Conservation (phyloP, 2,797 vertebrate genomes). For the Strix occidentalis region DNA sequence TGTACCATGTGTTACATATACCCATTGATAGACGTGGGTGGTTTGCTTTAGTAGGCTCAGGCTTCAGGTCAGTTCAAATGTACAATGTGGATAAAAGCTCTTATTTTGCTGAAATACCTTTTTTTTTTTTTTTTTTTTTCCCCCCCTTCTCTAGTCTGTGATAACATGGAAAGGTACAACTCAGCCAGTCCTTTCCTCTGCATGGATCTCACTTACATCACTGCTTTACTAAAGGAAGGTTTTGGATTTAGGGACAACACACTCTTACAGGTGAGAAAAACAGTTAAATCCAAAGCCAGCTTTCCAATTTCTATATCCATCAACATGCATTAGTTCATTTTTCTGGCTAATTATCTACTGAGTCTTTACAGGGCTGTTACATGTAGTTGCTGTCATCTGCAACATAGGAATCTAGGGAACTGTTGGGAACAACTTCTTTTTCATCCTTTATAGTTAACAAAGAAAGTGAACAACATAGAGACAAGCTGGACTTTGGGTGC, state of each 20-base stretch:
- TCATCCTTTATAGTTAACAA: constrained; percentile 83
- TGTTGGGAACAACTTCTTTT: neutral
- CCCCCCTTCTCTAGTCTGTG: constrained; percentile 83
- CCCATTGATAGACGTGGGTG: neutral
- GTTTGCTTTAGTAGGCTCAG: neutral
- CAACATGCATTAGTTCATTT: neutral
- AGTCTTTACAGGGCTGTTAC: neutral
- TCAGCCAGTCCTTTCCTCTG: constrained; percentile 94
- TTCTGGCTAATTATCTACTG: neutral
- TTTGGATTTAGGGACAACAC: constrained; percentile 95
- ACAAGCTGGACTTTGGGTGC: constrained; percentile 97
- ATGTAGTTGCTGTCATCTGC: neutral
- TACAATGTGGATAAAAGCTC: neutral
- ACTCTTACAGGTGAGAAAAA: constrained; percentile 85
- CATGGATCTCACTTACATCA: constrained; percentile 98
- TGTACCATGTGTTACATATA: neutral
- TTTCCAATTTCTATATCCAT: neutral
- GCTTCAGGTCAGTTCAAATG: neutral
- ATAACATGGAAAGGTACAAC: constrained; percentile 91
- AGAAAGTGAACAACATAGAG: constrained; percentile 98
- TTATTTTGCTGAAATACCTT: neutral
- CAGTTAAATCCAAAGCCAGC: neutral
- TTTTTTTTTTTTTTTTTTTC: neutral
- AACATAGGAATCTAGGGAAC: neutral
- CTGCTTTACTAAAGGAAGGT: constrained; percentile 93